Percentiles rank a stretch among this genome's conserved stretches.
phyloP scores from a whole-genome alignment of 2,888 invertebrate genomes.

The Rhagonycha lutea region DNA sequence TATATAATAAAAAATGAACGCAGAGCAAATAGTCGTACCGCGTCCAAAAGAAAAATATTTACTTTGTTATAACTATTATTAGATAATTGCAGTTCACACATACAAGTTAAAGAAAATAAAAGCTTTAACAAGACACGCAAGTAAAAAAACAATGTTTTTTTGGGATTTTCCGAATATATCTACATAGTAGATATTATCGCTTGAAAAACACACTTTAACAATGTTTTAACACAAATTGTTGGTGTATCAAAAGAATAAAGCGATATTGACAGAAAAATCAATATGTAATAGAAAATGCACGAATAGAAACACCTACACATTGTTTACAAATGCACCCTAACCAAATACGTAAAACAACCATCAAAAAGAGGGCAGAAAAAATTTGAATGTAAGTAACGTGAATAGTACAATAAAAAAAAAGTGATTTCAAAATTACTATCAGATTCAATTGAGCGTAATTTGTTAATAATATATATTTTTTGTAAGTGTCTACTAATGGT shows the following conservation, averaged over 20 bases:
- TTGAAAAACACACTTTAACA: slow-evolving; percentile 1
- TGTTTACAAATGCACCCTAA: slow-evolving; percentile 14
- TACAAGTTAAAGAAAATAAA: slow-evolving; percentile 4
- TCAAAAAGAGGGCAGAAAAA: background rate
- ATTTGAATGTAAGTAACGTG: background rate
- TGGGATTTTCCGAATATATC: slow-evolving; percentile 2
- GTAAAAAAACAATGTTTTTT: slow-evolving; percentile 6
- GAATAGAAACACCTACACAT: slow-evolving; percentile 8
- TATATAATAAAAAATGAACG: background rate
- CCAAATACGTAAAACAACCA: slow-evolving; percentile 7
- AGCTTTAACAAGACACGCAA: slow-evolving; percentile 10
- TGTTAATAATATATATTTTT: background rate
- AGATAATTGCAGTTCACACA: slow-evolving; percentile 1
- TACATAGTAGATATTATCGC: slow-evolving; percentile 8
- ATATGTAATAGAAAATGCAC: slow-evolving; percentile 6
- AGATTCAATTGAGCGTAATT: background rate
- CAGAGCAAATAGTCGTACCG: background rate
- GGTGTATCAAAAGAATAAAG: slow-evolving; percentile 6
- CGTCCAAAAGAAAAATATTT: background rate
- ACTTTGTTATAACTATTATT: background rate
- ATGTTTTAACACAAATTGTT: slow-evolving; percentile 5
- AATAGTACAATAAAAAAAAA: background rate
- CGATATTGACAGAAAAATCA: slow-evolving; percentile 14
- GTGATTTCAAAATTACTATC: background rate
- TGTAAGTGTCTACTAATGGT: background rate